Evolutionary conservation across 2,888 invertebrate species (phyloP), one percentile per base, ranked within the genome.

Genomic region (Hemicrepidius hirtus): DNA sequence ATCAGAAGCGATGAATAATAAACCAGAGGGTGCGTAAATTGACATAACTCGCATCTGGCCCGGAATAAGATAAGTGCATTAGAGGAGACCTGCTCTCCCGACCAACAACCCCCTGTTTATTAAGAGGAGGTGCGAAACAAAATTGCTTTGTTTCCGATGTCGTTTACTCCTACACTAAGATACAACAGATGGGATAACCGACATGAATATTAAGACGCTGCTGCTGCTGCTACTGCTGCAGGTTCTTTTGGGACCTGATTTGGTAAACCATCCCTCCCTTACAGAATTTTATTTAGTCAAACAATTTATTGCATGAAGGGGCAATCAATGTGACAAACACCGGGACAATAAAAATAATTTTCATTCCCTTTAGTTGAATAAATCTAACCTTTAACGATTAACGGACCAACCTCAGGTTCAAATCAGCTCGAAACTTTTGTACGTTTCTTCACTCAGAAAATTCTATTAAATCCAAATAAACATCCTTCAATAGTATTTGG

Each of bases 21-120:
- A 82, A 81, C 80, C 82, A 82, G 71, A 75, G 79, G 79, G 79
- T 79, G 80, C 74, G 77, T 80, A 81, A 81, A 82, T 81, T 81
- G 81, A 81, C 80, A 76, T 79, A 81, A 81, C 80, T 81, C 78
- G 71, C 76, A 77, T 79, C 77, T 77, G 79, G 78, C 79, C 76
- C 76, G 77, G 80, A 76, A 81, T 80, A 78, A 81, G 82, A 82
- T 81, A 82, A 82, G 79, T 80, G 77, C 78, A 81, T 81, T 80
- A 80, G 78, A 78, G 80, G 78, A 76, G 81, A 80, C 78, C 59
- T 40, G 24, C 60, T 60, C 41, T n/a, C 44, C 4, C 16, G 20
- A 10, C 53, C 63, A 63, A 40, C 57, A 55, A 40, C 67, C 68
- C n/a, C 71, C 74, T 57, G 67, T 74, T 70, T 74, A 67, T 70